Percentiles rank a stretch among this genome's conserved stretches.
Evolutionary conservation across 2,113 vertebrate genomes (phyloP).

Genomic region (Chlamydotis undulata): DNA sequence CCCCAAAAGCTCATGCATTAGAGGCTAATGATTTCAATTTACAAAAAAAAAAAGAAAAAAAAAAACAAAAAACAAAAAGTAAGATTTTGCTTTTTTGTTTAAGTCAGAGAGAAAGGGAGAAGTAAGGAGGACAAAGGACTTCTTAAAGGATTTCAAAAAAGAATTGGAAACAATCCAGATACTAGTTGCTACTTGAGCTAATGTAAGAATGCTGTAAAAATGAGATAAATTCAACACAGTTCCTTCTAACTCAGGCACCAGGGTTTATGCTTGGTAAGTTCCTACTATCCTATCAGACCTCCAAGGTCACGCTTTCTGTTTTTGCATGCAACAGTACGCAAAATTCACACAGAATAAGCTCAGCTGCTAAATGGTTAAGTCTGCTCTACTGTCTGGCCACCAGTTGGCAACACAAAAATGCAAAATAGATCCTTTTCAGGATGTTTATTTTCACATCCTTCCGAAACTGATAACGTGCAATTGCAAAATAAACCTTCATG

Average conservation of each 20-base stretch:
- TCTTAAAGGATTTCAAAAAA: slow-evolving; percentile 59
- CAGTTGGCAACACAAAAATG: slow-evolving; percentile 73
- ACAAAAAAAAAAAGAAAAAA: background rate
- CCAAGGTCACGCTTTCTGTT: background rate
- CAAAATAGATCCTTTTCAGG: slow-evolving; percentile 69
- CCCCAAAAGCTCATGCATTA: slow-evolving; percentile 27
- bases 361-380: slow-evolving; percentile 62
- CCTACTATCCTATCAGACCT: background rate
- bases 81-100: slow-evolving; percentile 40
- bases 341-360: slow-evolving; percentile 16
- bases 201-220: slow-evolving; percentile 36
- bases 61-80: background rate
- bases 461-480: slow-evolving; percentile 55
- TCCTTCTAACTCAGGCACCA: slow-evolving; percentile 17
- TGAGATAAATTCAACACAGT: slow-evolving; percentile 44
- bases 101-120: slow-evolving; percentile 37
- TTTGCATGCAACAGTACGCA: background rate
- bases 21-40: slow-evolving; percentile 45
- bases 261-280: background rate
- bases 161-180: slow-evolving; percentile 59
- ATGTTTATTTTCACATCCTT: slow-evolving; percentile 74
- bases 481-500: slow-evolving; percentile 58
- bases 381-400: slow-evolving; percentile 64
- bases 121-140: slow-evolving; percentile 46
- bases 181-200: too few relatives aligned